A percentile compares a stretch with the other conserved stretches of the same genome.
These are phyloP conservation scores for Aegypius monachus DNA, from an alignment of 2,113 vertebrate species.

Conservation along the genomic window DNA sequence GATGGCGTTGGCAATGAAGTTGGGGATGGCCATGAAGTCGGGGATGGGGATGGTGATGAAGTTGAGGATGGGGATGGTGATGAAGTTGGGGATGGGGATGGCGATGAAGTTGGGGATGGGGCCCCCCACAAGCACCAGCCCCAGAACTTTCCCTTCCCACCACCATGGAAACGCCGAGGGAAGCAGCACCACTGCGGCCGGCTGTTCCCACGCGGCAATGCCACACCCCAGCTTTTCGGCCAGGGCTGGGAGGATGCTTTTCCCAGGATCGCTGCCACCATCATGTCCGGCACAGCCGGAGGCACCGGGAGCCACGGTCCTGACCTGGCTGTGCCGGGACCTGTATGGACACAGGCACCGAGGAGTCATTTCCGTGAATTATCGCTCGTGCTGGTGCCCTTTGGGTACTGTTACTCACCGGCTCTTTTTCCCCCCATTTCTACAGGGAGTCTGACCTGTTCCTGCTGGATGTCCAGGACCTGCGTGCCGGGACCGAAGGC, in stretches of 20 bases:
- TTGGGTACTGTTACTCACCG: neutral
- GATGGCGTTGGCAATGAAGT: rapidly evolving
- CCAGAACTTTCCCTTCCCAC: neutral
- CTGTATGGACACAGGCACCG: neutral
- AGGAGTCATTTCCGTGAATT: neutral
- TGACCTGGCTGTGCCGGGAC: neutral
- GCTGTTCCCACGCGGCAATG: neutral
- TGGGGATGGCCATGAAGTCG: no score
- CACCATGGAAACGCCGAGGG: rapidly evolving
- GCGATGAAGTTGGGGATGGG: no score
- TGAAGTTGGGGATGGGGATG: no score
- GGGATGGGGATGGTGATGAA: no score
- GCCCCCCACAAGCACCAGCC: no score
- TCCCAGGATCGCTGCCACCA: neutral
- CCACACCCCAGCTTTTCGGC: neutral
- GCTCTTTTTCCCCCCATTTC: neutral
- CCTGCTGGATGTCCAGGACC: conserved; percentile 90
- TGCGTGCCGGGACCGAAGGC: conserved; percentile 84
- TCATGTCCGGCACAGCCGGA: rapidly evolving
- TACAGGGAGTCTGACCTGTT: conserved; percentile 89
- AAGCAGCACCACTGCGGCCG: rapidly evolving
- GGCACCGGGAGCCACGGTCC: rapidly evolving
- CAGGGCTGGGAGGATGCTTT: neutral
- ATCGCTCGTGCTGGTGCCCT: rapidly evolving
- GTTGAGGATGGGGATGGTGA: no score